These are phyloP conservation scores for Streptopelia turtur DNA, from an alignment of 2,797 vertebrate genomes.

Conservation along the genomic window DNA sequence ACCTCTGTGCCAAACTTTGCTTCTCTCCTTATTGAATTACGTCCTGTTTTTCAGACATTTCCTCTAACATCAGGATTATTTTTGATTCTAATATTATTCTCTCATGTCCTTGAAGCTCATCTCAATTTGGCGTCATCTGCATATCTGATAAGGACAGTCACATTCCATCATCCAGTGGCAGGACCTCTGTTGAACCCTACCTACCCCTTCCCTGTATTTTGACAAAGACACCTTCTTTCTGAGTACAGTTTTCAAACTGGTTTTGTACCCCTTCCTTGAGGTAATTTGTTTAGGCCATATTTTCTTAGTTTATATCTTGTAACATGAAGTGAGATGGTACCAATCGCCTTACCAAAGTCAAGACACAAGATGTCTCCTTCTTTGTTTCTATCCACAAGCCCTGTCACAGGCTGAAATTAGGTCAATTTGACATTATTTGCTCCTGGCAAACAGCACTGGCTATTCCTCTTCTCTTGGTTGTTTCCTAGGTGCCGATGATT, in stretches of 20 bases:
- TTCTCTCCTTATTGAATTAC: background rate
- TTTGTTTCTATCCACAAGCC: background rate
- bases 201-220: background rate
- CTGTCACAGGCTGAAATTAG: constrained; percentile 32
- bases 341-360: background rate
- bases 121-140: background rate
- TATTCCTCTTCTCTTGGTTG: constrained; percentile 50
- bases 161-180: background rate
- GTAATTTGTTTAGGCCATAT: background rate
- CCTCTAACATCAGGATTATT: background rate
- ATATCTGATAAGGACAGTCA: background rate
- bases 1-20: background rate
- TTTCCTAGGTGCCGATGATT: constrained; percentile 65
- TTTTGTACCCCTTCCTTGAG: background rate
- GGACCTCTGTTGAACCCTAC: background rate
- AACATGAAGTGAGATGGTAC: background rate
- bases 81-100: background rate
- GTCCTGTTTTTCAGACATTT: background rate
- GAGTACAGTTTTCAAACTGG: background rate
- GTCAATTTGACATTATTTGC: constrained; percentile 52
- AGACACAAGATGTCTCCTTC: background rate
- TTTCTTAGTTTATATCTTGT: background rate
- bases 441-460: constrained; percentile 12
- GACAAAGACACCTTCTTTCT: background rate
- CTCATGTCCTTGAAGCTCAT: background rate